These are phyloP conservation scores for Pseudonaja textilis DNA, from an alignment of 2,113 vertebrate genomes.

Conservation along the genomic window DNA sequence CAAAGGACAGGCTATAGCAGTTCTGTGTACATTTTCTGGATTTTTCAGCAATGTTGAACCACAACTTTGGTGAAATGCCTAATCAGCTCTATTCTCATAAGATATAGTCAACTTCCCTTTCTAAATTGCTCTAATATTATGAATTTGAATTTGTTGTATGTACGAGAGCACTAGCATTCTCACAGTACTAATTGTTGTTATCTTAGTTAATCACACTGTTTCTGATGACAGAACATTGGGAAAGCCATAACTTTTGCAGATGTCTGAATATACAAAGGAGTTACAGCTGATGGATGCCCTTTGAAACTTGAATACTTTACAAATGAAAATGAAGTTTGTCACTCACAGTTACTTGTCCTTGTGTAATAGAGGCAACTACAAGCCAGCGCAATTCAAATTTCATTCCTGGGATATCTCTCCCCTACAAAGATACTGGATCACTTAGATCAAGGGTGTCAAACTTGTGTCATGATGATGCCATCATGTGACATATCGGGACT, in stretches of 20 bases:
- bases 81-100: neutral
- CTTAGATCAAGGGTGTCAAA: neutral
- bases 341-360: neutral
- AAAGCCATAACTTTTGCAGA: neutral
- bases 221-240: neutral
- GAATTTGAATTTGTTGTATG: neutral
- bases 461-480: too few species aligned
- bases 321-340: neutral
- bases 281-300: neutral
- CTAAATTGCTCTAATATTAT: neutral
- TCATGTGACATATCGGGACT: too few species aligned
- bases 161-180: neutral
- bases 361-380: neutral
- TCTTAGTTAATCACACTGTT: neutral
- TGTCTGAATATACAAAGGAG: neutral
- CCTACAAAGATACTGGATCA: neutral
- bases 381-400: neutral
- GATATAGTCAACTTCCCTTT: neutral
- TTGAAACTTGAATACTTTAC: neutral
- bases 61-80: conserved; percentile 9
- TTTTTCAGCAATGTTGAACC: neutral
- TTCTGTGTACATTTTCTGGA: conserved; percentile 11
- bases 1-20: conserved; percentile 15
- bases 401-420: neutral
- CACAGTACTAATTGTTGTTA: neutral